A percentile compares a stretch with the other conserved stretches of the same genome.
These are phyloP conservation scores for Caenorhabditis remanei DNA, from an alignment of 1,140 invertebrate genomes.

Conservation along the genomic window DNA sequence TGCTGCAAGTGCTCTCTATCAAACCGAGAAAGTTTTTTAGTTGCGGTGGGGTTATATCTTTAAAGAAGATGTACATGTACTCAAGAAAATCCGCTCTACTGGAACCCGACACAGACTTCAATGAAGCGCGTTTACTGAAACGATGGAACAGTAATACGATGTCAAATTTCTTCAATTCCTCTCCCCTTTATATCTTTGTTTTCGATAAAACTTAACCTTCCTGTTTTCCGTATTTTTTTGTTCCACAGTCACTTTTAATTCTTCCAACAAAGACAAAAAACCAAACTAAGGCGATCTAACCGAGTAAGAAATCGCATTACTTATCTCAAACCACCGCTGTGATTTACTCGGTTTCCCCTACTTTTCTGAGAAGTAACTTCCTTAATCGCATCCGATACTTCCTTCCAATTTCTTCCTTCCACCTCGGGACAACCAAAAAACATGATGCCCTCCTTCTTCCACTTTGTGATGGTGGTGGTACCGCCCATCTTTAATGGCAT, in stretches of 20 bases:
- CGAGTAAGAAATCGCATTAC: conserved; percentile 47
- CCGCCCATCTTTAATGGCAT: conserved; percentile 43
- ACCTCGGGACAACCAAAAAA: not conserved
- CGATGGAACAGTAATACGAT: too few species aligned
- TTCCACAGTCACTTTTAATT: not conserved
- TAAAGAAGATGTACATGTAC: too few species aligned
- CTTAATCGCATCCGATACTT: conserved; percentile 53
- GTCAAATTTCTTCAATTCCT: not conserved
- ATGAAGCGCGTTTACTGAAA: too few species aligned
- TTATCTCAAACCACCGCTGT: conserved; percentile 26
- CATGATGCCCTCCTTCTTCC: conserved; percentile 41
- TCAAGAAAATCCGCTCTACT: too few species aligned
- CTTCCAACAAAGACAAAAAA: not conserved
- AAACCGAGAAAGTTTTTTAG: too few species aligned
- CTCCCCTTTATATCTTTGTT: not conserved
- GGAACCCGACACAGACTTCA: too few species aligned
- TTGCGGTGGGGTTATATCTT: too few species aligned
- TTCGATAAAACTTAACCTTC: not conserved
- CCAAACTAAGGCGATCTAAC: not conserved
- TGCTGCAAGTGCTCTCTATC: too few species aligned
- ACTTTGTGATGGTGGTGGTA: conserved; percentile 18
- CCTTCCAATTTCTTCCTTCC: not conserved
- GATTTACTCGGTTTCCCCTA: not conserved
- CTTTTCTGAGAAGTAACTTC: conserved; percentile 4
- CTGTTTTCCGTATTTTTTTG: not conserved